Percentiles rank a stretch among this genome's conserved stretches.
These are phyloP conservation scores for Clistopyga incitator DNA, from an alignment of 2,888 invertebrate genomes.

Conservation along the genomic window DNA sequence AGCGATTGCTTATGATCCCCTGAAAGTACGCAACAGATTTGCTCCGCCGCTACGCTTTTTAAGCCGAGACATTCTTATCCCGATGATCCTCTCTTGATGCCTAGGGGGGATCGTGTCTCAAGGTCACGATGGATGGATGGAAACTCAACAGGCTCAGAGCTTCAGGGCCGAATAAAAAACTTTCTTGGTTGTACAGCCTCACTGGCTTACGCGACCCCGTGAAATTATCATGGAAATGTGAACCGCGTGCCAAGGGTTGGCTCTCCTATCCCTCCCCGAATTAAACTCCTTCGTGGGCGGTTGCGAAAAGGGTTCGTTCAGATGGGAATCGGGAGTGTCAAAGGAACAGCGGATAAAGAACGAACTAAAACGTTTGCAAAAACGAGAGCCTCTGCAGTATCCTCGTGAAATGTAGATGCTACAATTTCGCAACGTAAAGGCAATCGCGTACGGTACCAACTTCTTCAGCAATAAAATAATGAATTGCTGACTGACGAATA, in stretches of 20 bases:
- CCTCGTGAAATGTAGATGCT: conserved; percentile 70
- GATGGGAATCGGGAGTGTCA: conserved; percentile 10
- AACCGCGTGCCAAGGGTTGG: conserved; percentile 40
- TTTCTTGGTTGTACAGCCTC: conserved; percentile 6
- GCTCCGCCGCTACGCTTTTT: neutral
- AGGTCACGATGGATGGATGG: conserved; percentile 37
- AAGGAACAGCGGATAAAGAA: neutral
- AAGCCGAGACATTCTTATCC: conserved; percentile 14
- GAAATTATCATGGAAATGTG: conserved; percentile 68
- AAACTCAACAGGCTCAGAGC: conserved; percentile 29
- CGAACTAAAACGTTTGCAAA: conserved; percentile 9
- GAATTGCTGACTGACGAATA: neutral
- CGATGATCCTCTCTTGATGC: conserved; percentile 7
- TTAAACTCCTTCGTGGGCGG: conserved; percentile 55
- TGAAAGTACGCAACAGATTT: neutral
- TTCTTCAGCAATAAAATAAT: neutral
- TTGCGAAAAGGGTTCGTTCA: conserved; percentile 13
- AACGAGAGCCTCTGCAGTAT: conserved; percentile 48
- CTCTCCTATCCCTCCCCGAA: conserved; percentile 53
- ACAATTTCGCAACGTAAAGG: conserved; percentile 72
- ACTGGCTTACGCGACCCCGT: conserved; percentile 26
- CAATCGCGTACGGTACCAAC: conserved; percentile 47
- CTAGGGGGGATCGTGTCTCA: conserved; percentile 19
- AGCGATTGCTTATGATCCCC: neutral
- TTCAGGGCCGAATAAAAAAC: conserved; percentile 27